phyloP scores from a whole-genome alignment of 92 coral and sea anemone genomes.

The Phenganax subtilis region DNA sequence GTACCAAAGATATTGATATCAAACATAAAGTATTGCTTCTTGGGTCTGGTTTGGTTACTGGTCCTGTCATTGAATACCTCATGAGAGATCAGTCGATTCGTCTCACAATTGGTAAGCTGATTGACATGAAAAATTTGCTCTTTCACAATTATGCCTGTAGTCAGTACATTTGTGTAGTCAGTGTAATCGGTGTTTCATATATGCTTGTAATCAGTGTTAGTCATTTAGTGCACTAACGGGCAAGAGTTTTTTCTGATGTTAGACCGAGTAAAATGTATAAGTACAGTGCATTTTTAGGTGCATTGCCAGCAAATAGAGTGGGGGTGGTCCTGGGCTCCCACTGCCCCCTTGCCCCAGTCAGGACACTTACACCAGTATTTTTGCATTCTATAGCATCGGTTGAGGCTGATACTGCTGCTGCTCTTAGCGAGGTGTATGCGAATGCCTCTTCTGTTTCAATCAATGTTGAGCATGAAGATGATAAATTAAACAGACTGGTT shows the following conservation, averaged over 20 bases:
- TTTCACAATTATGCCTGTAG: not conserved
- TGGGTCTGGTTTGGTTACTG: slow-evolving; percentile 87
- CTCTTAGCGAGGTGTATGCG: slow-evolving; percentile 58
- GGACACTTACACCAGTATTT: not conserved
- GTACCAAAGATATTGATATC: slow-evolving; percentile 43
- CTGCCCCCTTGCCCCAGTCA: no score
- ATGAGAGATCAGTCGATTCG: slow-evolving; percentile 74
- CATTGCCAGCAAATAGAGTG: no score
- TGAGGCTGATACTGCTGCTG: slow-evolving; percentile 62
- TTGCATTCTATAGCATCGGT: slow-evolving; percentile 53
- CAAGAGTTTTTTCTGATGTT: no score
- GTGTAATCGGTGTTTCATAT: no score
- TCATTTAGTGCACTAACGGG: no score
- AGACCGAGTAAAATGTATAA: no score
- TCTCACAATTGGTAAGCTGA: slow-evolving; percentile 70
- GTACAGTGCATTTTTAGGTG: no score
- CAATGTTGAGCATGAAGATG: slow-evolving; percentile 55
- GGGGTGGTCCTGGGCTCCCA: no score
- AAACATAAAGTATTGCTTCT: slow-evolving; percentile 72
- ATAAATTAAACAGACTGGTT: slow-evolving; percentile 65
- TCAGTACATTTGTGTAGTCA: not conserved
- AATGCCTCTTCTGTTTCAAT: slow-evolving; percentile 70
- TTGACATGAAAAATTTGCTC: not conserved
- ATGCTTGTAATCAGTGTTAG: no score
- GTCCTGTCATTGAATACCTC: slow-evolving; percentile 77